Evolutionary conservation across 1,140 invertebrate genomes (phyloP), one percentile per base, ranked within the genome.

Genomic region (Yoshiicerus persimilis): DNA sequence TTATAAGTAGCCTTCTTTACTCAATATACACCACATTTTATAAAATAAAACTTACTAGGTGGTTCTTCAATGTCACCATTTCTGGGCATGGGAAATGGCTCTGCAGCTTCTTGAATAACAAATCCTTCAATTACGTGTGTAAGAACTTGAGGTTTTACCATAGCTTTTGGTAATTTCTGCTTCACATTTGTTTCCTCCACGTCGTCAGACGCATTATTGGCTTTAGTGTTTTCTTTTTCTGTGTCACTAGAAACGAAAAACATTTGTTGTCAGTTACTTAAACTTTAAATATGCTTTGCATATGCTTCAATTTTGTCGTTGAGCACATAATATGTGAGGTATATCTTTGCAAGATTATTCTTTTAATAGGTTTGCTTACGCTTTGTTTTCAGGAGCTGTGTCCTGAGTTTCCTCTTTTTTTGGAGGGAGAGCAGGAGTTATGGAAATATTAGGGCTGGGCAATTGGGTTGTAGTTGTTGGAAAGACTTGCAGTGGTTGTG

Each of bases 71-170:
- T 56, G 23, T 92, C 92, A 56, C 92, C 92, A 75, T 95, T 94
- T 89, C 92, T 93, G 93, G 92, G 91, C 93, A 91, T 91, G 93
- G 92, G 91, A 92, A 91, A 91, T 93, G 90, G 90, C 47, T 90
- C 89, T 6, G 87, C 64, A 94, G 95, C 94, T 94, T 99, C 98
- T 93, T 98, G 97, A 91, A 99, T 99, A 4, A 99, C 96, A 92
- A 98, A 99, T 25, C 98, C 98, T 93, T 99, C 98, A 87, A 99
- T 99, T 2, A 99, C 97, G 92, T 99, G 98, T 0, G 98, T 99
- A 11, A 99, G 93, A 3, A 99, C 97, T 92, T 99, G 97, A 0
- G 98, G 98, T 93, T 98, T 98, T 0, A 99, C 97, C 95, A 99
- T 96, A 0, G 97, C 97, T 92, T 97, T 98, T n/a, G 96, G 96